A percentile compares a stretch with the other conserved stretches of the same genome.
phyloP scores from a whole-genome alignment of 1,140 invertebrate species.

The Bradysia coprophila region DNA sequence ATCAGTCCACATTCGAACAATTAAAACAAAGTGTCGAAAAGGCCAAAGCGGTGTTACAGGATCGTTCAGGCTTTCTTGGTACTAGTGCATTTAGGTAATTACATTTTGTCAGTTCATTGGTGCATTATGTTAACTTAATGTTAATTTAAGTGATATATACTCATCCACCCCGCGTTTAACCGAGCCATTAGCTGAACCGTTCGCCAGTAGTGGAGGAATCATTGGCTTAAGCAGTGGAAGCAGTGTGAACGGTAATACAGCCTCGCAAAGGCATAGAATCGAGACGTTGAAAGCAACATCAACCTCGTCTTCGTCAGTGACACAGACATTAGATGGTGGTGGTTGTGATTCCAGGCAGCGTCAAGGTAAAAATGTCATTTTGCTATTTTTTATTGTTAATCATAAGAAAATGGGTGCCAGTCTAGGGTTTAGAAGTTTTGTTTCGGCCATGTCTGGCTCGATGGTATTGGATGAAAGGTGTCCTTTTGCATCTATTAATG shows the following conservation, averaged over 20 bases:
- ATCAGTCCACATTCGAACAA: slow-evolving; percentile 67
- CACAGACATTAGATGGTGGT: background rate
- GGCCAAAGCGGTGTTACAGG: slow-evolving; percentile 63
- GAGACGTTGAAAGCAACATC: background rate
- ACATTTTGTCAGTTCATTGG: background rate
- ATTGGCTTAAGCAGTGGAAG: too few species aligned
- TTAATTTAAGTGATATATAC: slow-evolving; percentile 22
- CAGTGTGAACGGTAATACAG: background rate
- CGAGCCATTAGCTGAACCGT: slow-evolving; percentile 11
- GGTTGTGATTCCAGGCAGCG: background rate
- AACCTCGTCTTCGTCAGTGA: background rate
- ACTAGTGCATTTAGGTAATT: slow-evolving; percentile 22
- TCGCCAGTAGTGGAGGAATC: background rate
- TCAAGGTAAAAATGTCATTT: background rate
- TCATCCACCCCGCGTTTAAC: slow-evolving; percentile 18
- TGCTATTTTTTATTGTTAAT: too few species aligned
- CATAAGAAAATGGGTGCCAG: too few species aligned
- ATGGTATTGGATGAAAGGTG: too few species aligned
- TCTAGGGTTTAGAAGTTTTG: too few species aligned
- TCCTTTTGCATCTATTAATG: too few species aligned
- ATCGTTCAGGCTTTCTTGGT: slow-evolving; percentile 23
- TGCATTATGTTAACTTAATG: background rate
- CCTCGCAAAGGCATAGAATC: background rate
- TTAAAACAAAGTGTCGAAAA: slow-evolving; percentile 76
- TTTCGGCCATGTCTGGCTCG: too few species aligned